A percentile compares a stretch with the other conserved stretches of the same genome.
Conservation (phyloP, 35 echinoderm and acorn worm species). For the Ophiothrix spiculata region DNA sequence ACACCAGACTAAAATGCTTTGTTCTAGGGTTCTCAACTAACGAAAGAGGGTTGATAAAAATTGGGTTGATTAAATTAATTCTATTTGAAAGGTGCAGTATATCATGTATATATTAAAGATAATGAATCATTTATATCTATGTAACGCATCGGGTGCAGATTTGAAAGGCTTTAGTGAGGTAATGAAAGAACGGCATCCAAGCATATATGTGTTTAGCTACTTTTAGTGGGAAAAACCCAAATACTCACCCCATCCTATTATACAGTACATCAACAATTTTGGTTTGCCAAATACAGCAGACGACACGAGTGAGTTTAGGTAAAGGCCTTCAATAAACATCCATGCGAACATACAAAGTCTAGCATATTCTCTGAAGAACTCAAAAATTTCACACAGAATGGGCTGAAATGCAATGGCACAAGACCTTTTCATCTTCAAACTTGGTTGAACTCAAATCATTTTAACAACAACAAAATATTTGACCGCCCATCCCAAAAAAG, state of each 20-base stretch:
- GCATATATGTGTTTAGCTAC: conserved; percentile 57
- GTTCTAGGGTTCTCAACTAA: no score
- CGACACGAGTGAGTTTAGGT: conserved; percentile 66
- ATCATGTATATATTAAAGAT: background rate
- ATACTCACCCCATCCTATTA: conserved; percentile 79
- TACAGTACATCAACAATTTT: conserved; percentile 67
- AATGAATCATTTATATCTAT: background rate
- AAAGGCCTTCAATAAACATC: conserved; percentile 93
- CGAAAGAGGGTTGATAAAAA: no score
- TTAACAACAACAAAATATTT: no score
- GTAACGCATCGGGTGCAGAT: background rate
- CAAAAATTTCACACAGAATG: conserved; percentile 48
- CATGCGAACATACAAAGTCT: conserved; percentile 67
- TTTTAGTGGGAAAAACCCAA: conserved; percentile 67
- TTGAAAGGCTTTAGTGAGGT: background rate
- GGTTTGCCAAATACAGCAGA: conserved; percentile 71
- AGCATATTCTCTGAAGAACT: conserved; percentile 45
- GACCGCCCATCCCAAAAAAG: no score
- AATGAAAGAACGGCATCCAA: conserved; percentile 64
- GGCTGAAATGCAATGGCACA: conserved; percentile 29
- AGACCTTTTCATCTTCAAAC: background rate
- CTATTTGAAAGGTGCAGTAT: no score
- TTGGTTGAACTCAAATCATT: background rate
- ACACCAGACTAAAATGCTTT: no score
- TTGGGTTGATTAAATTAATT: no score